Conservation (phyloP, 2,113 vertebrate genomes). For the Neogale vison region DNA sequence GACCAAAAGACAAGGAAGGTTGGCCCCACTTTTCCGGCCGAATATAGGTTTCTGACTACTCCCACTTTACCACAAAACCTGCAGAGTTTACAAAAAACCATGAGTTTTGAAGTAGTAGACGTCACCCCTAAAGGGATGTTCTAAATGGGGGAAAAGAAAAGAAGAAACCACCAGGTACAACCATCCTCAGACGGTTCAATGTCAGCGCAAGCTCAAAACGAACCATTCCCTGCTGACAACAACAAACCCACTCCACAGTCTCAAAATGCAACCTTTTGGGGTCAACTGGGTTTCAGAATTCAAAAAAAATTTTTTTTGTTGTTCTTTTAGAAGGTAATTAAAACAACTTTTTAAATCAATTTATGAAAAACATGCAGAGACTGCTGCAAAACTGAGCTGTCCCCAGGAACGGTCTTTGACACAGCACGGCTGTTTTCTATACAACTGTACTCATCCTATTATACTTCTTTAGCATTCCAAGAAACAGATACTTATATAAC, state of each 20-base stretch:
- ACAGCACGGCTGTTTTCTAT: conserved; percentile 43
- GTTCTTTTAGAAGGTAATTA: background rate
- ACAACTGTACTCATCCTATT: background rate
- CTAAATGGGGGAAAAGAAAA: background rate
- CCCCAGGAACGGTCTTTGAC: conserved; percentile 68
- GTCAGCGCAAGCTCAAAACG: accelerated
- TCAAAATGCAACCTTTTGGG: accelerated
- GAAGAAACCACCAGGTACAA: accelerated
- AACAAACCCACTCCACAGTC: accelerated
- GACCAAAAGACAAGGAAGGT: background rate
- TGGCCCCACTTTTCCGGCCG: too few species aligned
- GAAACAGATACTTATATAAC: background rate
- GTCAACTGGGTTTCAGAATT: background rate
- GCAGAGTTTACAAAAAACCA: too few species aligned
- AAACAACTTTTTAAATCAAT: conserved; percentile 65
- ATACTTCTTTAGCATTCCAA: conserved; percentile 50
- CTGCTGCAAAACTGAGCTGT: conserved; percentile 80
- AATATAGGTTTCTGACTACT: background rate
- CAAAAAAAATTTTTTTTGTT: too few species aligned
- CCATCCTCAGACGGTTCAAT: background rate
- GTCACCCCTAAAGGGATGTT: background rate
- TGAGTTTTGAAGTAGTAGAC: too few species aligned
- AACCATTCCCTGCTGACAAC: background rate
- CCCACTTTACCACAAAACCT: background rate
- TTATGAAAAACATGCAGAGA: conserved; percentile 80